Evolutionary conservation across 1,140 invertebrate species (phyloP).

Genomic region (Drosophila pachea): DNA sequence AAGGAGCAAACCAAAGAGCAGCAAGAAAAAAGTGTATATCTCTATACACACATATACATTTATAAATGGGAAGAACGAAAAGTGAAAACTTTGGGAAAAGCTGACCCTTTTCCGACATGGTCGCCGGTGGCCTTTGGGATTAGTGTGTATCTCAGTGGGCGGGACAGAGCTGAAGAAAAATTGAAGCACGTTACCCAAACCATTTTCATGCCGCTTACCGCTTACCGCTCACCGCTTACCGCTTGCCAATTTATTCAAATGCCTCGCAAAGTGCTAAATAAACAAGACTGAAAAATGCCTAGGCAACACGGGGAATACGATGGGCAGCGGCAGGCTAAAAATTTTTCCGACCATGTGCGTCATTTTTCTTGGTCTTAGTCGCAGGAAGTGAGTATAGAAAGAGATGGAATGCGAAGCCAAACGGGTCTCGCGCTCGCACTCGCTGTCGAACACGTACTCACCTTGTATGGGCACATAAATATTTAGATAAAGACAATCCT

Average conservation of each 20-base stretch:
- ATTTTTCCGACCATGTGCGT: constrained; percentile 33
- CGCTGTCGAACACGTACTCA: constrained; percentile 79
- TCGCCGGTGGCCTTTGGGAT: constrained; percentile 62
- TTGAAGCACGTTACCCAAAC: constrained; percentile 61
- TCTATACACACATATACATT: constrained; percentile 13
- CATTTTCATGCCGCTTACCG: constrained; percentile 47
- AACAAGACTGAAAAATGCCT: constrained; percentile 67
- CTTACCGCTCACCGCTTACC: constrained; percentile 45
- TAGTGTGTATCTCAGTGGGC: constrained; percentile 25
- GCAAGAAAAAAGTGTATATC: constrained; percentile 26
- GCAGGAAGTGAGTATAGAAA: constrained; percentile 1
- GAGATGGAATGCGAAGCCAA: constrained; percentile 23
- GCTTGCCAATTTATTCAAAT: constrained; percentile 75
- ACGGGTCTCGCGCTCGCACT: not conserved
- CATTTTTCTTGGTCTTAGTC: constrained; percentile 66
- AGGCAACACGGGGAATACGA: constrained; percentile 8
- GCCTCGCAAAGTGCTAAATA: constrained; percentile 76
- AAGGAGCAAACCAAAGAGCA: constrained; percentile 28
- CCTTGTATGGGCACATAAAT: constrained; percentile 97
- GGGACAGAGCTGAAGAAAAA: constrained; percentile 57
- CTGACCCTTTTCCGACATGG: constrained; percentile 62
- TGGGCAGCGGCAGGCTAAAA: not conserved
- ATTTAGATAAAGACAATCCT: constrained; percentile 98
- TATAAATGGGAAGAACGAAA: constrained; percentile 25
- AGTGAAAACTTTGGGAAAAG: constrained; percentile 51